phyloP scores from a whole-genome alignment of 2,797 vertebrate genomes.

The Pipistrellus kuhlii region DNA sequence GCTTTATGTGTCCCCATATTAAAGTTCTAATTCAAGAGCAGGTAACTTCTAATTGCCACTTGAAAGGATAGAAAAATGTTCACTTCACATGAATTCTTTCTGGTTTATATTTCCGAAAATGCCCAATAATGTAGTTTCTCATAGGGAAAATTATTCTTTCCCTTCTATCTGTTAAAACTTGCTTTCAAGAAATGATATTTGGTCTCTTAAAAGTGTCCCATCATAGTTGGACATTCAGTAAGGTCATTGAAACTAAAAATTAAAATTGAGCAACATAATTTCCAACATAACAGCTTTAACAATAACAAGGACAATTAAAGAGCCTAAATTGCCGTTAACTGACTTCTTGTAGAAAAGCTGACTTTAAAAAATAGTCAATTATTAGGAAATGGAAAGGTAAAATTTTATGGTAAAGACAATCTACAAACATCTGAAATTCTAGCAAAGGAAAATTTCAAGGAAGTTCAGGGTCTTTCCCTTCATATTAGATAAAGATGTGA shows the following conservation, averaged over 20 bases:
- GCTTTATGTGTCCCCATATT: not conserved
- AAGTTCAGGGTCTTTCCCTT: conserved; percentile 51
- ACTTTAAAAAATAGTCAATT: conserved; percentile 56
- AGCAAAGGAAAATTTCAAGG: conserved; percentile 59
- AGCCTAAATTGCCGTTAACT: conserved; percentile 11
- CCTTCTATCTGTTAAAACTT: conserved; percentile 20
- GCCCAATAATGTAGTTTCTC: not conserved
- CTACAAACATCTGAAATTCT: conserved; percentile 59
- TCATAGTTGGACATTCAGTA: conserved; percentile 29
- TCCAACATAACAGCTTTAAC: conserved; percentile 29
- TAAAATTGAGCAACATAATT: conserved; percentile 56
- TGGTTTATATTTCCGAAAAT: conserved; percentile 56
- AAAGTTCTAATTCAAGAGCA: conserved; percentile 44
- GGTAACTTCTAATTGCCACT: conserved; percentile 6
- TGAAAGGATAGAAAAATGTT: conserved; percentile 59
- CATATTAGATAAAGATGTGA: conserved; percentile 51
- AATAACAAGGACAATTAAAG: not conserved
- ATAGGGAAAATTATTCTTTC: conserved; percentile 45
- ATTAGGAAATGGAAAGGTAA: conserved; percentile 51
- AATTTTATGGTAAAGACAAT: conserved; percentile 49
- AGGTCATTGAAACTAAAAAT: conserved; percentile 67
- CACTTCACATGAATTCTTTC: conserved; percentile 55
- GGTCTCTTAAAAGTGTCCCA: conserved; percentile 45
- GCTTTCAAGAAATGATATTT: conserved; percentile 51
- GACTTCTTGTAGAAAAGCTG: conserved; percentile 33